A percentile compares a stretch with the other conserved stretches of the same genome.
These are phyloP conservation scores for Sebastes flavidus DNA, from an alignment of 2,797 vertebrate genomes.

Conservation along the genomic window DNA sequence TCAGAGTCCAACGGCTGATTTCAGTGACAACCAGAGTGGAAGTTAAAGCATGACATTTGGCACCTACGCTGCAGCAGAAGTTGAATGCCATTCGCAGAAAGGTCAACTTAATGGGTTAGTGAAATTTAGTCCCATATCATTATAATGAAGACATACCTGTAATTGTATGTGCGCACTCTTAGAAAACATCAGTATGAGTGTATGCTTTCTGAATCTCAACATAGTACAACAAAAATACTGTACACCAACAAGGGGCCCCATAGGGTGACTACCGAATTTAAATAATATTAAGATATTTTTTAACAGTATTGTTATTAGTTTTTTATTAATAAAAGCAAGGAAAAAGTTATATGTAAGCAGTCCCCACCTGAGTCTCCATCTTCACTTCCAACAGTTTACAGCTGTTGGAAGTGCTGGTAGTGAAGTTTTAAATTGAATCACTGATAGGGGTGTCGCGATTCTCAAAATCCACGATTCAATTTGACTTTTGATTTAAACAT, in stretches of 20 bases:
- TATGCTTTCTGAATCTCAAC: neutral
- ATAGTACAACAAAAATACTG: neutral
- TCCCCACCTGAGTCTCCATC: too few relatives aligned
- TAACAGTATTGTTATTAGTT: neutral
- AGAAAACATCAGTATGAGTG: neutral
- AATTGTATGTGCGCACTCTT: neutral
- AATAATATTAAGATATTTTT: neutral
- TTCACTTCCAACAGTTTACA: too few relatives aligned
- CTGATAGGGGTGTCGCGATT: too few relatives aligned
- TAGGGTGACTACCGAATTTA: accelerated
- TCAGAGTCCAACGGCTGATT: conserved; percentile 64
- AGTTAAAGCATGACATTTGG: conserved; percentile 27
- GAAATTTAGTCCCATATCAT: neutral
- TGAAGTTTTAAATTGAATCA: neutral
- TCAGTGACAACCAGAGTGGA: conserved; percentile 24
- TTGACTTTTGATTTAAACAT: too few relatives aligned
- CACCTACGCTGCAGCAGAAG: conserved; percentile 47
- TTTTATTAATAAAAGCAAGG: neutral
- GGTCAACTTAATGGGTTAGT: conserved; percentile 65
- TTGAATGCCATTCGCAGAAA: conserved; percentile 54
- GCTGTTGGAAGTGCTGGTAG: conserved; percentile 24
- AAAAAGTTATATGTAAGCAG: neutral
- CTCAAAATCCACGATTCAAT: accelerated
- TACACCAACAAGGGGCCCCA: neutral
- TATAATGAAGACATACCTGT: neutral